phyloP scores from a whole-genome alignment of 2,888 invertebrate species.

The Lamellibrachia columna region DNA sequence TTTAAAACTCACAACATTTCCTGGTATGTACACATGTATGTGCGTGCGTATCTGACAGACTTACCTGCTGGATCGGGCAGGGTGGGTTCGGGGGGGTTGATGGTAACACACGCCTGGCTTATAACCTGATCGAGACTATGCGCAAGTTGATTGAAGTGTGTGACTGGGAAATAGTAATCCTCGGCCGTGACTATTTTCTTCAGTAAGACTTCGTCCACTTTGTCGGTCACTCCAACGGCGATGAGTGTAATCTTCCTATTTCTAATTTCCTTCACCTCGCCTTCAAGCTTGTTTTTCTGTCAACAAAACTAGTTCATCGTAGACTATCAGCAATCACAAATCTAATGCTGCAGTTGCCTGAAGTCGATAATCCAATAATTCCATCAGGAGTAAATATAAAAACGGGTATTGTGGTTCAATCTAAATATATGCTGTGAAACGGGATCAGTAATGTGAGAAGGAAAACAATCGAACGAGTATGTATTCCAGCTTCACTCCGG shows the following conservation, averaged over 20 bases:
- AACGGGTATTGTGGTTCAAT: too few species aligned
- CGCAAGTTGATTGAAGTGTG: background rate
- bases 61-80: background rate
- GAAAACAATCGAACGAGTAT: too few species aligned
- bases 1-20: too few species aligned
- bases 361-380: too few species aligned
- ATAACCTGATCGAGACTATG: background rate
- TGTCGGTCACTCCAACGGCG: conserved; percentile 35
- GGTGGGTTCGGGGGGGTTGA: background rate
- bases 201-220: conserved; percentile 20
- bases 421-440: too few species aligned
- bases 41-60: background rate
- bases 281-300: conserved; percentile 22
- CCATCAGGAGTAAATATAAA: too few species aligned
- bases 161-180: background rate
- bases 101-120: background rate
- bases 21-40: too few species aligned
- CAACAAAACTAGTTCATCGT: background rate
- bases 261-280: conserved; percentile 28
- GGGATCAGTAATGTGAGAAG: too few species aligned
- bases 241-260: conserved; percentile 22
- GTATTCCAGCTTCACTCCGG: too few species aligned
- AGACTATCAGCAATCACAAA: too few species aligned
- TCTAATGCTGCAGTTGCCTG: too few species aligned
- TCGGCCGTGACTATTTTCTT: background rate